phyloP scores from a whole-genome alignment of 2,888 invertebrate species.

The Tinea pellionella region DNA sequence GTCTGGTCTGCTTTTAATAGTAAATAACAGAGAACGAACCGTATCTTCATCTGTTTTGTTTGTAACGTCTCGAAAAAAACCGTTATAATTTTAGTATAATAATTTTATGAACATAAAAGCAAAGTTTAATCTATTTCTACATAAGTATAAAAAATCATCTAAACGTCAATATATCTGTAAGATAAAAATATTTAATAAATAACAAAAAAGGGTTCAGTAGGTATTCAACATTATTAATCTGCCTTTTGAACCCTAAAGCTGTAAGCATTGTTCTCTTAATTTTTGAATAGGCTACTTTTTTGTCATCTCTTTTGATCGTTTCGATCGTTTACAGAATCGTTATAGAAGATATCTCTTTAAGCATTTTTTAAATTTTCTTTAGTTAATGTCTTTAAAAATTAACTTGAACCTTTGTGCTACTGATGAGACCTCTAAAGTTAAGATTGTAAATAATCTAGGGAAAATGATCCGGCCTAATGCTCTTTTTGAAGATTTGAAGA shows the following conservation, averaged over 20 bases:
- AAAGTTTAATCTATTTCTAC: too few species aligned
- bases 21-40: too few species aligned
- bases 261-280: slow-evolving; percentile 1
- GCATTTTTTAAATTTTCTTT: slow-evolving; percentile 31
- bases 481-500: too few species aligned
- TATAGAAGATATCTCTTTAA: slow-evolving; percentile 30
- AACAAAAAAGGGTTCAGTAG: neutral
- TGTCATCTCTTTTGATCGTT: slow-evolving; percentile 5
- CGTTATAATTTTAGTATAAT: too few species aligned
- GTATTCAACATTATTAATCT: neutral
- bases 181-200: too few species aligned
- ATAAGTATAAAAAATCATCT: too few species aligned
- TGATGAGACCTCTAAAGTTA: slow-evolving; percentile 3
- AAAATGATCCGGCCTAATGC: neutral
- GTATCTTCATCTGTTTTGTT: too few species aligned
- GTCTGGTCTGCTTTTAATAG: too few species aligned
- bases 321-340: slow-evolving; percentile 2
- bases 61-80: too few species aligned
- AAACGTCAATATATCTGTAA: too few species aligned
- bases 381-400: slow-evolving; percentile 25
- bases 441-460: neutral
- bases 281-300: slow-evolving; percentile 3
- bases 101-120: too few species aligned
- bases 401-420: neutral
- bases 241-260: neutral